phyloP scores from a whole-genome alignment of 2,113 vertebrate genomes.

The Thamnophis sirtalis region DNA sequence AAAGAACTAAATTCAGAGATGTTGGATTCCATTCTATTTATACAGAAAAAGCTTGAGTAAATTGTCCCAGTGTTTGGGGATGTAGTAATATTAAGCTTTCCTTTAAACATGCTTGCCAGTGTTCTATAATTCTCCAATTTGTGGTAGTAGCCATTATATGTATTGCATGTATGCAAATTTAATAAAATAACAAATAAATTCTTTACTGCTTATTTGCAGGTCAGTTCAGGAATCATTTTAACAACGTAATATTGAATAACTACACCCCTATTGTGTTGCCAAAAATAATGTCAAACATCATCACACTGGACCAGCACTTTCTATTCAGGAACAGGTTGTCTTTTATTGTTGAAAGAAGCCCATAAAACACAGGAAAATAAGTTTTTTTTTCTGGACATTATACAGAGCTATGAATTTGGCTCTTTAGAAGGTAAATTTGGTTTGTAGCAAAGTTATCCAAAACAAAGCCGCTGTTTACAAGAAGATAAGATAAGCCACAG shows the following conservation, averaged over 20 bases:
- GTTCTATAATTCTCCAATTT: background rate
- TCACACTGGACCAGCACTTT: constrained; percentile 44
- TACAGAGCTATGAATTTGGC: background rate
- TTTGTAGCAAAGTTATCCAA: accelerated
- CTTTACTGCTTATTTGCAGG: background rate
- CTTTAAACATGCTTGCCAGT: background rate
- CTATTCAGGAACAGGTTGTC: background rate
- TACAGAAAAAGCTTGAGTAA: background rate
- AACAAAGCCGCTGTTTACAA: accelerated
- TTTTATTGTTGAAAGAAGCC: constrained; percentile 2
- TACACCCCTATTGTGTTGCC: background rate
- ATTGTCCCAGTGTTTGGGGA: background rate
- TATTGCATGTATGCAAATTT: background rate
- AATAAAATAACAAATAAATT: background rate
- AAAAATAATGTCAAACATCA: constrained; percentile 54
- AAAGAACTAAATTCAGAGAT: background rate
- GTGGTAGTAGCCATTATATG: background rate
- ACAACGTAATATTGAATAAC: background rate
- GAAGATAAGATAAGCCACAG: background rate
- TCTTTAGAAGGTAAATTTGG: background rate
- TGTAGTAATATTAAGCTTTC: background rate
- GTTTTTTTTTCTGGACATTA: accelerated
- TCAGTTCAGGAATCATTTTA: background rate
- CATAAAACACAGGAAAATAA: background rate
- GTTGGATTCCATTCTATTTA: background rate